Conservation (phyloP, 1,140 invertebrate species). For the Agraylea sexmaculata region DNA sequence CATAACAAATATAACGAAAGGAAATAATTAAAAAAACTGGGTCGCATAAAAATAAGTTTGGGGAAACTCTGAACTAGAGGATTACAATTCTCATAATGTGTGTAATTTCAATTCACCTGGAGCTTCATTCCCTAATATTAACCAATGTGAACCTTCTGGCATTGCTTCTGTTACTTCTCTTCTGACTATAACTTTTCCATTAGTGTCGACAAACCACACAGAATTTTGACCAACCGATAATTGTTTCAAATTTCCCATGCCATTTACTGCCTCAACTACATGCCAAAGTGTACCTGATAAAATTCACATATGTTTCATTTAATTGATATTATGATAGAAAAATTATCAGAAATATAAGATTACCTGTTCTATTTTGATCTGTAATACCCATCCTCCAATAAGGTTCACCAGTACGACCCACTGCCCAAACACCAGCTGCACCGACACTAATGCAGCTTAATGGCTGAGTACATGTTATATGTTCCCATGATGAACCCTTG, state of each 20-base stretch:
- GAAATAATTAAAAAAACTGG: too few species aligned
- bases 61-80: too few species aligned
- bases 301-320: background rate
- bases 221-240: conserved; percentile 12
- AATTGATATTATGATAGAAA: conserved; percentile 1
- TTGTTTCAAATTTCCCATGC: conserved; percentile 17
- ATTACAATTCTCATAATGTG: background rate
- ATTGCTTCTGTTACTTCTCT: conserved; percentile 16
- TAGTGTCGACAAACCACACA: conserved; percentile 19
- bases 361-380: conserved; percentile 49
- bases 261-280: conserved; percentile 13
- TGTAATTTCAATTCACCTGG: conserved; percentile 12
- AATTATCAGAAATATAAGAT: conserved; percentile 5
- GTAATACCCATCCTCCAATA: conserved; percentile 64
- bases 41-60: too few species aligned
- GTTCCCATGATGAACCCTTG: conserved; percentile 66
- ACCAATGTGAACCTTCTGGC: conserved; percentile 18
- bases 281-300: conserved; percentile 17
- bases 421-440: conserved; percentile 66
- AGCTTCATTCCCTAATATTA: conserved; percentile 16
- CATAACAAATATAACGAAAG: background rate
- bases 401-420: conserved; percentile 72
- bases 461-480: conserved; percentile 64
- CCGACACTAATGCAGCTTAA: conserved; percentile 58
- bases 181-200: conserved; percentile 16